Base-by-base conservation (phyloP, 2,113 vertebrate species). In the Scytalopus superciliaris region DNA sequence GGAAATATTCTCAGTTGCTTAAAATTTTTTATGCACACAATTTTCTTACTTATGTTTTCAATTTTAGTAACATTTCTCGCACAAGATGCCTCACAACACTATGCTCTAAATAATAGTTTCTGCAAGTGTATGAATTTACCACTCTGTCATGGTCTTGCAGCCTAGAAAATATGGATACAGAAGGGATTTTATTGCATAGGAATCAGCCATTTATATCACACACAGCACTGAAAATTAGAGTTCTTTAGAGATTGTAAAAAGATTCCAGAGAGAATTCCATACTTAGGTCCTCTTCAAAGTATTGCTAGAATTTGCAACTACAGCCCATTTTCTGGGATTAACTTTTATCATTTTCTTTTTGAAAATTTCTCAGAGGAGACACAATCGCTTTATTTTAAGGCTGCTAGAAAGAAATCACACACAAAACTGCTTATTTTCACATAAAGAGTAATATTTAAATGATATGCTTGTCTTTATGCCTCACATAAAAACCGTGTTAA, bases 371-470 rank as follows among this genome's bases (percentile, higher is more conserved):
- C 27, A 5, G 75, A 86, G 50, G 31, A 87, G 44, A 89, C 80
- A 22, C 14, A 93, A 92, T 72, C 40, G 68, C 62, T 96, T 88
- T 33, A 70, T 94, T 94, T 95, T 93, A 77, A 87, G 63, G 67
- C n/a, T 73, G 24, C 33, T 90, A 45, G 50, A 81, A 86, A 80
- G 56, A 88, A 92, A 39, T 31, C 23, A 63, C 83, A 81, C 10
- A 11, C 8, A 95, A 55, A 76, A 59, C n/a, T 39, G 11, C 72
- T 94, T 87, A 83, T 92, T 95, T 94, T 75, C 57, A 96, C 63
- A 62, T 33, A 28, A 95, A 84, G 33, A 60, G 19, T 84, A 78
- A 76, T 69, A 83, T 92, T 95, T 83, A 73, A 95, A 91, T 81
- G 18, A 82, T 75, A 85, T n/a, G 11, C 40, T 94, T 96, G 47